phyloP scores from a whole-genome alignment of 2,888 invertebrate species.

The Apotomis capreana region DNA sequence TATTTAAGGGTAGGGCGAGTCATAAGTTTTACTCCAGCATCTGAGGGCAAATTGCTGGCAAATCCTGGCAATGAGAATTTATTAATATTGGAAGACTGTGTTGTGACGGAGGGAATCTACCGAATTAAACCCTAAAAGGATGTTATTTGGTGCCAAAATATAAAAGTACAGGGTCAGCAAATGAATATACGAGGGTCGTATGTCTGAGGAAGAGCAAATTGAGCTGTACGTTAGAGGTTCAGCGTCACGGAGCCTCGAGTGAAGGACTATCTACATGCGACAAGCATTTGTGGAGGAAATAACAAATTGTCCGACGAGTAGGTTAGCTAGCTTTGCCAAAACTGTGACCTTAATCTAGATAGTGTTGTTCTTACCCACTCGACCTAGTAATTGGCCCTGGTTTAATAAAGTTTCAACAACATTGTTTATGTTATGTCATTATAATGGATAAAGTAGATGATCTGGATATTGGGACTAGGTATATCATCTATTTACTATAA shows the following conservation, averaged over 20 bases:
- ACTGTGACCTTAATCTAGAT: slow-evolving; percentile 16
- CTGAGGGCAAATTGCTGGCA: slow-evolving; percentile 77
- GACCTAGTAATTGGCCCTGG: neutral
- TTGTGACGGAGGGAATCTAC: slow-evolving; percentile 53
- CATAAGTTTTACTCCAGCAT: slow-evolving; percentile 76
- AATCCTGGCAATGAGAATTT: slow-evolving; percentile 80
- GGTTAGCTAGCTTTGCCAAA: slow-evolving; percentile 5
- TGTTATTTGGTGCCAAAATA: slow-evolving; percentile 57
- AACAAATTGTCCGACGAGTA: neutral
- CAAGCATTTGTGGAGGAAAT: neutral
- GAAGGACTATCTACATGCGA: neutral
- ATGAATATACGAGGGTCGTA: slow-evolving; percentile 39
- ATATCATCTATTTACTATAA: too few species aligned
- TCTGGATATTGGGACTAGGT: too few species aligned
- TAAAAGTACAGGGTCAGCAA: slow-evolving; percentile 47
- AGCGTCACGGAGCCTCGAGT: neutral
- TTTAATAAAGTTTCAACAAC: too few species aligned
- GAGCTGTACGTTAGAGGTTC: slow-evolving; percentile 34
- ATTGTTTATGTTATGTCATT: too few species aligned
- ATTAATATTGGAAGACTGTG: slow-evolving; percentile 78
- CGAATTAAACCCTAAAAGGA: slow-evolving; percentile 74
- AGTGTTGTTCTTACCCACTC: neutral
- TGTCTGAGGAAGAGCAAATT: slow-evolving; percentile 37
- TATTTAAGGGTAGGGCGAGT: slow-evolving; percentile 72
- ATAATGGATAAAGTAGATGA: too few species aligned